Evolutionary conservation across 2,113 vertebrate genomes (phyloP).

Genomic region (Romanogobio albipinnatus): DNA sequence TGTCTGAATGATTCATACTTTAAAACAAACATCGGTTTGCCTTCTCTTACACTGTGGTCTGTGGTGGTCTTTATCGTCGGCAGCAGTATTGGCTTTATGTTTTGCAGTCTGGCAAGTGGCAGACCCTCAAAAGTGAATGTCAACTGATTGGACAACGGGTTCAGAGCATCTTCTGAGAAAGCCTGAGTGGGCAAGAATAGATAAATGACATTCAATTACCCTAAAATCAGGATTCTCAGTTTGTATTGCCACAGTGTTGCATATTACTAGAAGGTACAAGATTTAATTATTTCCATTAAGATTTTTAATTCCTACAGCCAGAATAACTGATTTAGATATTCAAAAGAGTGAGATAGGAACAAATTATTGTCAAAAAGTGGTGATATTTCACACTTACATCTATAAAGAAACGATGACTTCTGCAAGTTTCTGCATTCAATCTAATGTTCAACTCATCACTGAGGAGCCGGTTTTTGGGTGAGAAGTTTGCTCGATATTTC

Average conservation of each 20-base stretch:
- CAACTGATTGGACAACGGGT: constrained; percentile 68
- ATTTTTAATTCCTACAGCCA: no score
- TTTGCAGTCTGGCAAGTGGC: neutral
- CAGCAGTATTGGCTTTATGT: constrained; percentile 64
- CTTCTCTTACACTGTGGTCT: constrained; percentile 64
- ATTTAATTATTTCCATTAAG: no score
- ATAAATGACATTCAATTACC: neutral
- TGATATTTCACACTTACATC: constrained; percentile 57
- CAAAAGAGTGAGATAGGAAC: neutral
- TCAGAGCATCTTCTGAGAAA: constrained; percentile 73
- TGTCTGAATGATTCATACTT: constrained; percentile 17
- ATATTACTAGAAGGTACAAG: no score
- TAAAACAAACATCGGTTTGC: constrained; percentile 57
- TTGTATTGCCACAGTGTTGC: neutral
- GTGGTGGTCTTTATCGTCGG: constrained; percentile 50
- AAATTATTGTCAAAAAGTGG: no score
- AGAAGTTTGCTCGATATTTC: constrained; percentile 68
- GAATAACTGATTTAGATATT: neutral
- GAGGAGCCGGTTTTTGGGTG: constrained; percentile 12
- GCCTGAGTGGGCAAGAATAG: constrained; percentile 54
- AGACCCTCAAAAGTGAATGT: constrained; percentile 68
- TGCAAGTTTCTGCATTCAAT: neutral
- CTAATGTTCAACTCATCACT: neutral
- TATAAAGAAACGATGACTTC: neutral
- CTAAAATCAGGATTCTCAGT: neutral